These are phyloP conservation scores for Toxotes jaculatrix DNA, from an alignment of 2,113 vertebrate species.

Conservation along the genomic window DNA sequence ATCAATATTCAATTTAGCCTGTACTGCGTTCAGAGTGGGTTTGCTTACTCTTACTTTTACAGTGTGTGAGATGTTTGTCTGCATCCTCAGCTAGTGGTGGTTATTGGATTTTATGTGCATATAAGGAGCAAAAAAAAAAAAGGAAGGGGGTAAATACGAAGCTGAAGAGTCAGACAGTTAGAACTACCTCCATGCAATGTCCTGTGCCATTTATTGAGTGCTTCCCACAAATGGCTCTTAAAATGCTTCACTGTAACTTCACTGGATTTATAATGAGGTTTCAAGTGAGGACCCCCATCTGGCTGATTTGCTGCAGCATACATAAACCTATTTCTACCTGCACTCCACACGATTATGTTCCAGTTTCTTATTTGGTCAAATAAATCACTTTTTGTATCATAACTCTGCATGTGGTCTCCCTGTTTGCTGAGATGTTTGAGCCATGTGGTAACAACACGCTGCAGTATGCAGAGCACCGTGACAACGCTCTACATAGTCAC, in stretches of 20 bases:
- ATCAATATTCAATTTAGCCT: conserved; percentile 77
- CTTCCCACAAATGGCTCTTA: not conserved
- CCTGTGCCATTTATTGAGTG: no score
- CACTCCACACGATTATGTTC: not conserved
- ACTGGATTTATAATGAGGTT: not conserved
- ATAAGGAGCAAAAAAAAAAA: conserved; percentile 2
- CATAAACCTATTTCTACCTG: no score
- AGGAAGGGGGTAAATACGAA: not conserved
- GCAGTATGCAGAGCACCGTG: conserved; percentile 2
- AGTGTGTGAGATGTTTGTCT: conserved; percentile 39
- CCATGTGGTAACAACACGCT: not conserved
- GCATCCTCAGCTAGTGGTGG: conserved; percentile 12
- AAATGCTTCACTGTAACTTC: not conserved
- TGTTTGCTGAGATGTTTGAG: not conserved
- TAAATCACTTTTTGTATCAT: not conserved
- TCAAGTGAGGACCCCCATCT: not conserved
- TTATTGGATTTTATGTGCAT: conserved; percentile 25
- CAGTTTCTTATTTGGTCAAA: not conserved
- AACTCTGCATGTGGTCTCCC: not conserved
- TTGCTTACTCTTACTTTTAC: conserved; percentile 40
- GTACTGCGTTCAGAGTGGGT: conserved; percentile 19
- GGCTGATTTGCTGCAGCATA: not conserved
- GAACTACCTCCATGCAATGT: not conserved
- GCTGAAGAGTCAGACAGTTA: not conserved
- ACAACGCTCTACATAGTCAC: not conserved